Evolutionary conservation across 2,113 vertebrate species (phyloP).

Genomic region (Nothocercus julius): DNA sequence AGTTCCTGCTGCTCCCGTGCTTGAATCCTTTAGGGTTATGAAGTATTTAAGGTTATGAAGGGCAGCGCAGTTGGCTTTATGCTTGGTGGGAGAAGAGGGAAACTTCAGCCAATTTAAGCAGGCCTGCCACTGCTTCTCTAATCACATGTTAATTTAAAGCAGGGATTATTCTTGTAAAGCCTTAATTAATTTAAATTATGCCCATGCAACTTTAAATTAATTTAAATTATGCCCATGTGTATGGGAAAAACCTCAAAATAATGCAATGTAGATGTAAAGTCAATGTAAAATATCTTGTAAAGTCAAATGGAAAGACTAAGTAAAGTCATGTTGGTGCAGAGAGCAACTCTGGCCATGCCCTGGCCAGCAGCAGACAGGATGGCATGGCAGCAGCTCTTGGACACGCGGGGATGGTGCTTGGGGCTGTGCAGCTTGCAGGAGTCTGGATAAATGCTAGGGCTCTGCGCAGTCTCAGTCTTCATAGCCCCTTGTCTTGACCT

Average conservation of each 20-base stretch:
- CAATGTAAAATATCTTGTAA: no score
- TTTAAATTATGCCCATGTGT: background rate
- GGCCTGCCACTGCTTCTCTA: background rate
- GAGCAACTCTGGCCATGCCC: background rate
- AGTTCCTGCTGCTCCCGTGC: background rate
- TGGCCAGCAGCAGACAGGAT: background rate
- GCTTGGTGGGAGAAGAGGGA: background rate
- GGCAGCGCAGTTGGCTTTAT: background rate
- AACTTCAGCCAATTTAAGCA: background rate
- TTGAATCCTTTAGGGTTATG: background rate
- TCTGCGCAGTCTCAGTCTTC: background rate
- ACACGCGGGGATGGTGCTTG: background rate
- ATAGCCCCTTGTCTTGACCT: background rate
- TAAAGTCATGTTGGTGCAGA: background rate
- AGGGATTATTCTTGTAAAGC: background rate
- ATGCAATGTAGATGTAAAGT: no score
- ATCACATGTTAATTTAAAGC: background rate
- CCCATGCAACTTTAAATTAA: background rate
- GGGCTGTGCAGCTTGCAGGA: background rate
- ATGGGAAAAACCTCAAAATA: background rate
- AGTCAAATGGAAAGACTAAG: no score
- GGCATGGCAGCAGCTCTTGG: background rate
- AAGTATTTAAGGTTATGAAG: background rate
- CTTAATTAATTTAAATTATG: background rate
- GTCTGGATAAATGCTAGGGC: background rate